Evolutionary conservation across 2,797 vertebrate genomes (phyloP).

Genomic region (Mormyrus proboscirostris): DNA sequence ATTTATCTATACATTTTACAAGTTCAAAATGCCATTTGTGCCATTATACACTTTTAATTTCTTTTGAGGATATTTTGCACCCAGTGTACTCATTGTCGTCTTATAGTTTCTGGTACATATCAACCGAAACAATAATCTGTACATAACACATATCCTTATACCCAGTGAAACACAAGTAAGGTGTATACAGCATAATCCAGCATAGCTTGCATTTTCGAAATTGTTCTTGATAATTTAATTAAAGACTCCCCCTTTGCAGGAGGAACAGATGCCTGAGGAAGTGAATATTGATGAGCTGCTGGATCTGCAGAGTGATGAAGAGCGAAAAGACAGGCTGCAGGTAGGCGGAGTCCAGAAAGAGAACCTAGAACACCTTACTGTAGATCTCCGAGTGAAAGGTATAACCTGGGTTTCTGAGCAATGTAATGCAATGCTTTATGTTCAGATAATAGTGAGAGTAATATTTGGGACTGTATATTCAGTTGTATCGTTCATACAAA

Average conservation of each 20-base stretch:
- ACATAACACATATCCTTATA: neutral
- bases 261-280: constrained; percentile 70
- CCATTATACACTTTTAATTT: neutral
- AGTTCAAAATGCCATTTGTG: neutral
- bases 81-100: neutral
- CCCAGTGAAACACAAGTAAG: neutral
- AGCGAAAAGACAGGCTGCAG: constrained; percentile 61
- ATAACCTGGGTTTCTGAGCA: neutral
- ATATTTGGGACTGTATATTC: neutral
- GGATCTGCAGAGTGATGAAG: constrained; percentile 66
- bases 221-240: neutral
- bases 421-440: neutral
- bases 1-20: neutral
- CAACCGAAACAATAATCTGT: neutral
- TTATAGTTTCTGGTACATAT: neutral
- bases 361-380: neutral
- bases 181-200: neutral
- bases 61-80: neutral
- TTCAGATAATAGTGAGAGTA: neutral
- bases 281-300: constrained; percentile 75
- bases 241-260: constrained; percentile 45
- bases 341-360: constrained; percentile 39
- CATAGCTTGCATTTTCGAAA: neutral
- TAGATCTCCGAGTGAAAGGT: neutral
- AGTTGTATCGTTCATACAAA: neutral